Evolutionary conservation across 2,113 vertebrate species (phyloP).

Genomic region (Anser cygnoides): DNA sequence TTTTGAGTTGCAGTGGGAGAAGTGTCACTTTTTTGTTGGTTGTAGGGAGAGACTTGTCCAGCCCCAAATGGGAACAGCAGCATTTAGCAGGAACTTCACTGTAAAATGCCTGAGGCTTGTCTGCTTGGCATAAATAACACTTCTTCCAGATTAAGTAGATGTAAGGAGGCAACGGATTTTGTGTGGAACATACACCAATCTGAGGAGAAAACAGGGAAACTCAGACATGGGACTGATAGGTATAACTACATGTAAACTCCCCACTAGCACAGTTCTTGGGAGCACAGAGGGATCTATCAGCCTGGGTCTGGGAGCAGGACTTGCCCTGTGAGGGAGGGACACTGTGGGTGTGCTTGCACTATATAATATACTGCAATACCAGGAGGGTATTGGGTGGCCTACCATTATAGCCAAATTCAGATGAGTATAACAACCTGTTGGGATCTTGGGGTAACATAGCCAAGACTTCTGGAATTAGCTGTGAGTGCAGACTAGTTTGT

Average conservation of each 20-base stretch:
- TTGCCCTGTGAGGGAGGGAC: not conserved
- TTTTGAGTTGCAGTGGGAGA: not conserved
- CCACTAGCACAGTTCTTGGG: not conserved
- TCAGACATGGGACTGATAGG: not conserved
- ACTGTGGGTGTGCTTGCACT: not conserved
- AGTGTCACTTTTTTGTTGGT: not conserved
- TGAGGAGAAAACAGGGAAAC: not conserved
- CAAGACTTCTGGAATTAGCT: not conserved
- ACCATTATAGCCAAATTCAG: not conserved
- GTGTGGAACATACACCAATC: not conserved
- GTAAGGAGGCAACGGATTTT: not conserved
- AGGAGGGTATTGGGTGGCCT: not conserved
- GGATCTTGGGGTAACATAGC: accelerated
- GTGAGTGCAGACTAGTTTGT: not conserved
- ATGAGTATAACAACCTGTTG: not conserved
- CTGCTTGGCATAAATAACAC: not conserved
- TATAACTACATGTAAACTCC: not conserved
- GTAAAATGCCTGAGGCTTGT: not conserved
- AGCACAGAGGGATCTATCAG: not conserved
- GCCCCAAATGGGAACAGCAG: not conserved
- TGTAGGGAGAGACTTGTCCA: not conserved
- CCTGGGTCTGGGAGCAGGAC: not conserved
- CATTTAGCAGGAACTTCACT: not conserved
- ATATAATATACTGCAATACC: not conserved
- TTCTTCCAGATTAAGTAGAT: not conserved